phyloP scores from a whole-genome alignment of 2,888 invertebrate species.

The Penaeus monodon region DNA sequence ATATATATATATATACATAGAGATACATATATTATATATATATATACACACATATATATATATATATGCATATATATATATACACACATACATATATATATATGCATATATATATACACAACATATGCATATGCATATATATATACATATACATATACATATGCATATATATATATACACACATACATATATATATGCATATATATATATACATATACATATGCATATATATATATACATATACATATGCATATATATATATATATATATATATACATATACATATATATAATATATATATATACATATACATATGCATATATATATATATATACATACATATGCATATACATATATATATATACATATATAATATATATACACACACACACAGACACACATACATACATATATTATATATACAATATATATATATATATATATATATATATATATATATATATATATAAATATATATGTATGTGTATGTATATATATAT shows the following conservation, averaged over 20 bases:
- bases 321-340: too few relatives aligned
- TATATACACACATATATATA: too few relatives aligned
- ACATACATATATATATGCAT: conserved; percentile 30
- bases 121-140: background rate
- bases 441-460: background rate
- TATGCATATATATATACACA: conserved; percentile 30
- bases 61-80: background rate
- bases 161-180: conserved; percentile 13
- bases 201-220: background rate
- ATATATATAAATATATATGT: too few relatives aligned
- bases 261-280: conserved; percentile 30
- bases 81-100: conserved; percentile 22
- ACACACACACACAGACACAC: too few relatives aligned
- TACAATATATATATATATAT: background rate
- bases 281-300: conserved; percentile 30
- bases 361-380: conserved; percentile 28
- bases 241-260: conserved; percentile 6
- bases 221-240: background rate
- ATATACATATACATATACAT: background rate
- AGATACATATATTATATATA: conserved; percentile 18
- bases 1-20: conserved; percentile 30
- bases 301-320: too few relatives aligned
- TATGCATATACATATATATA: conserved; percentile 1
- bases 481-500: conserved; percentile 24
- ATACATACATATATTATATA: too few relatives aligned